Evolutionary conservation across 2,113 vertebrate genomes (phyloP).

Genomic region (Scomber scombrus): DNA sequence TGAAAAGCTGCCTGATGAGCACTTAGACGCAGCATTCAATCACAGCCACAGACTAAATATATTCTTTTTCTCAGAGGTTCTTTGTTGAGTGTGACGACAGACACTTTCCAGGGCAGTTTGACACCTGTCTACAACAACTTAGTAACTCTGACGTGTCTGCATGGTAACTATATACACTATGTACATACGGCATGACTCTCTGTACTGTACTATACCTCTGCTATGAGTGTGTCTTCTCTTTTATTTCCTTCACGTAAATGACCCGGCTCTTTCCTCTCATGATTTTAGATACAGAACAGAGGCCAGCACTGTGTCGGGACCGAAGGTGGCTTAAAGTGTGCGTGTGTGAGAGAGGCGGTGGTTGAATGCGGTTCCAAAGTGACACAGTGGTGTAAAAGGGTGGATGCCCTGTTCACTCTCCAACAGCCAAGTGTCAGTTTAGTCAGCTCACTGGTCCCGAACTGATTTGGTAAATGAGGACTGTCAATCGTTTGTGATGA

Average conservation of each 20-base stretch:
- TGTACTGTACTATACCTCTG: conserved; percentile 13
- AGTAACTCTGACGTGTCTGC: conserved; percentile 50
- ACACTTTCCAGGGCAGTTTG: conserved; percentile 69
- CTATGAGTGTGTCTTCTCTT: conserved; percentile 18
- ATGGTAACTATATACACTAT: conserved; percentile 12
- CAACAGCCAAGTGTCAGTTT: conserved; percentile 73
- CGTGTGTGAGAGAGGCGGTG: conserved; percentile 18
- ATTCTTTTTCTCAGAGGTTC: conserved; percentile 56
- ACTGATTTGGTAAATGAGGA: not conserved
- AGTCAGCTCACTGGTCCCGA: conserved; percentile 56
- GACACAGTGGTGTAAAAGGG: conserved; percentile 74
- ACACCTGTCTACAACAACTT: conserved; percentile 62
- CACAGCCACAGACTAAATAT: conserved; percentile 47
- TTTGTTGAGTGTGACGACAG: conserved; percentile 62
- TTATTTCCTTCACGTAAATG: conserved; percentile 41
- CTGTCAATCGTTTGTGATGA: conserved; percentile 30
- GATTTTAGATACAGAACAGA: conserved; percentile 45
- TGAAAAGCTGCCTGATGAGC: conserved; percentile 23
- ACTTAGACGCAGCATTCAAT: conserved; percentile 26
- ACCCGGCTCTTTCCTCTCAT: not conserved
- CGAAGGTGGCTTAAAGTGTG: conserved; percentile 5
- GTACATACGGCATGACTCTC: conserved; percentile 29
- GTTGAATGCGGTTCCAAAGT: conserved; percentile 53
- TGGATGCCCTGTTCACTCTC: conserved; percentile 65
- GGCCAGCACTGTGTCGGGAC: conserved; percentile 42